Evolutionary conservation across 1,140 invertebrate species (phyloP).

Genomic region (Caenorhabditis latens): DNA sequence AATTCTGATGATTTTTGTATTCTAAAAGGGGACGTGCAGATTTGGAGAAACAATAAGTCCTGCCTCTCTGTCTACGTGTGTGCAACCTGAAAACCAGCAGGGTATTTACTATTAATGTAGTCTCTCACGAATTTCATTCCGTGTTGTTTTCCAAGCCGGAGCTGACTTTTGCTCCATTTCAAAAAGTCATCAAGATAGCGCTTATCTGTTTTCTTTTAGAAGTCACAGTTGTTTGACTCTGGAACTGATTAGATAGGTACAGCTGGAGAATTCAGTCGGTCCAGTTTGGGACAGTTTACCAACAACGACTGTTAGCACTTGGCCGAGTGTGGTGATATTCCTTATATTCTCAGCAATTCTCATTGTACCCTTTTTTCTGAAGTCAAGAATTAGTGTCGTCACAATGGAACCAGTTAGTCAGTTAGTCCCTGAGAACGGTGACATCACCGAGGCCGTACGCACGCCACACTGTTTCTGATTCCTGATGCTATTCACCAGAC

Average conservation of each 20-base stretch:
- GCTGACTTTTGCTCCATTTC: conserved; percentile 10
- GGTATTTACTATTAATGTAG: conserved; percentile 1
- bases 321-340: background rate
- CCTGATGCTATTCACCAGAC: conserved; percentile 23
- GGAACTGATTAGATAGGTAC: too few relatives aligned
- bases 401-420: conserved; percentile 48
- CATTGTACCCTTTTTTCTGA: conserved; percentile 1
- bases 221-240: background rate
- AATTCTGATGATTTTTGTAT: background rate
- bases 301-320: too few relatives aligned
- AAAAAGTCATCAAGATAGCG: background rate
- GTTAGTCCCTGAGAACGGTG: conserved; percentile 52
- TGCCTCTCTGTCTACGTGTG: background rate
- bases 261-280: too few relatives aligned
- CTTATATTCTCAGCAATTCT: background rate
- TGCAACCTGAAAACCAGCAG: background rate
- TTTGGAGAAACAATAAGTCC: background rate
- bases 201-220: background rate
- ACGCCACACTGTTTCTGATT: conserved; percentile 39
- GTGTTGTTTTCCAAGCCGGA: background rate
- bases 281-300: too few relatives aligned
- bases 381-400: conserved; percentile 53
- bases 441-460: conserved; percentile 52
- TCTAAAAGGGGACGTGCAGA: background rate
- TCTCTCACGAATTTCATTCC: conserved; percentile 12